Evolutionary conservation across 2,888 invertebrate species (phyloP).

Genomic region (Apamea epomidion): DNA sequence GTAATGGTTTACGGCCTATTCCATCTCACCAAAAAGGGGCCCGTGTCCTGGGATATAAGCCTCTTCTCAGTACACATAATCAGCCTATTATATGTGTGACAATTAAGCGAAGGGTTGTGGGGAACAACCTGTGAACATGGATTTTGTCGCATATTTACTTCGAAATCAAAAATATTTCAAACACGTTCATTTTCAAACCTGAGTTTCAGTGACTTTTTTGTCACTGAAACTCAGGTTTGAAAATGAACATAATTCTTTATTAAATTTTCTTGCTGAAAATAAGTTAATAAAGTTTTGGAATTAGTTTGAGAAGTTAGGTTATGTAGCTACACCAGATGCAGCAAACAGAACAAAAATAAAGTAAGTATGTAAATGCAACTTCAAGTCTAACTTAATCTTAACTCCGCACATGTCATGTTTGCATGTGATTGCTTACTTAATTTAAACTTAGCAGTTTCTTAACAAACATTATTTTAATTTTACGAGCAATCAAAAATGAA

Average conservation of each 20-base stretch:
- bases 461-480: slow-evolving; percentile 1
- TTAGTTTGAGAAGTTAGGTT: neutral
- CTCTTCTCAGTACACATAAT: no score
- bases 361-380: slow-evolving; percentile 28
- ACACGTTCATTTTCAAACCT: no score
- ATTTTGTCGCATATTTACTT: neutral
- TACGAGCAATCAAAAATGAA: neutral
- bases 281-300: neutral
- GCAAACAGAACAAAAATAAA: slow-evolving; percentile 21
- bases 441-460: slow-evolving; percentile 42
- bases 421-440: slow-evolving; percentile 46
- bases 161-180: neutral
- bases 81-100: no score
- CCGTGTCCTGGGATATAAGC: no score
- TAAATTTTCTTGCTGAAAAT: neutral
- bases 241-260: neutral
- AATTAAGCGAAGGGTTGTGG: neutral
- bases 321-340: slow-evolving; percentile 12
- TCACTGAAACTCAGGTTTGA: neutral
- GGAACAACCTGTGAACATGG: neutral
- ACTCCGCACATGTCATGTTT: slow-evolving; percentile 39
- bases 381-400: slow-evolving; percentile 34
- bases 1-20: no score
- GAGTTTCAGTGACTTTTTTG: neutral
- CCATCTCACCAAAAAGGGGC: no score